A percentile compares a stretch with the other conserved stretches of the same genome.
These are phyloP conservation scores for Lates japonicus DNA, from an alignment of 2,797 vertebrate genomes.

Conservation along the genomic window DNA sequence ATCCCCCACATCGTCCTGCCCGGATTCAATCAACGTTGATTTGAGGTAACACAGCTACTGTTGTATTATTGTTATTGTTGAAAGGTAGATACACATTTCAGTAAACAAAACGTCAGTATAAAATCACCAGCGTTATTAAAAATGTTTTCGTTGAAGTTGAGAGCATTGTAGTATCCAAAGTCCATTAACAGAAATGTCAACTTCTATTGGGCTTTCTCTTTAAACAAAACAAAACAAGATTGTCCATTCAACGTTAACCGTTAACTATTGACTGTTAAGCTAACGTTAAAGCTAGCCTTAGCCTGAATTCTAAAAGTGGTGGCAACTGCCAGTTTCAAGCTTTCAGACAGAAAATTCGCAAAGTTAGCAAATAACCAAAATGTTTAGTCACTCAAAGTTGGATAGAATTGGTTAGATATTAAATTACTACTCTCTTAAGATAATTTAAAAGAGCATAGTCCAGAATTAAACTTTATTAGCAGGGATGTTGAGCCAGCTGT, in stretches of 20 bases:
- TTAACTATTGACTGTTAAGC: background rate
- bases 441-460: too few species aligned
- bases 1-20: constrained; percentile 70
- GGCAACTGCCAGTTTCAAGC: too few species aligned
- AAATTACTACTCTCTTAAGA: too few species aligned
- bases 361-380: too few species aligned
- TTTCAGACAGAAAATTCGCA: too few species aligned
- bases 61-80: background rate
- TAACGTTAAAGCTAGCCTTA: background rate
- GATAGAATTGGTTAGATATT: too few species aligned
- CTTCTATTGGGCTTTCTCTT: background rate
- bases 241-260: background rate
- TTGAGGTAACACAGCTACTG: background rate
- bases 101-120: background rate
- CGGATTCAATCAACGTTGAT: constrained; percentile 55
- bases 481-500: too few species aligned
- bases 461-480: too few species aligned
- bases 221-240: background rate
- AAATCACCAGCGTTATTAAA: background rate
- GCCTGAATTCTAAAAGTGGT: too few species aligned
- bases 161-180: too few species aligned
- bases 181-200: background rate
- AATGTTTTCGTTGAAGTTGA: background rate
- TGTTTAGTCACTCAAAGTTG: too few species aligned
- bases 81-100: background rate